Evolutionary conservation across 1,140 invertebrate species (phyloP), one percentile per base, ranked within the genome.

Genomic region (Drosophila carrolli): DNA sequence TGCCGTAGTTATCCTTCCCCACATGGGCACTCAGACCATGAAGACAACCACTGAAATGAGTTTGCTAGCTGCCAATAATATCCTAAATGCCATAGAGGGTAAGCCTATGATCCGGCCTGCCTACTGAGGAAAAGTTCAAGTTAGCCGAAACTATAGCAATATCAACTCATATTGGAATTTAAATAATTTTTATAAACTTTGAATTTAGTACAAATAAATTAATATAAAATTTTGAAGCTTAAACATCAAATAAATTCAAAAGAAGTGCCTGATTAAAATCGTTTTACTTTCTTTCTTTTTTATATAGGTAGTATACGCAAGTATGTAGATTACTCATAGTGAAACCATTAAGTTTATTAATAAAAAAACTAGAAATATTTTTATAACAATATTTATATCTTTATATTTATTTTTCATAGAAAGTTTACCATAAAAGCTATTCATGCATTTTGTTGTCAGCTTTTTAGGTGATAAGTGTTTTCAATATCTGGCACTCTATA

Each of bases 1-100:
- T 56, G 81, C 75, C 47, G 0, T 91, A 97, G 96, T 96, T 61
- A 92, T 98, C 6, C 73, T 97, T 3, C 98, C 98, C 1, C 98
- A 98, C 92, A 93, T 98, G 84, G 97, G 97, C 19, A 97, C 96
- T 86, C 97, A 97, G 19, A 97, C 97, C 0, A 78, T 94, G 10
- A 94, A 95, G 60, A 97, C 97, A 0, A 94, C 97, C 60, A 94
- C 94, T 48, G 94, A 94, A 27, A 98, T 98, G 98, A 95, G 96
- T 4, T 91, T 93, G 14, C 86, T 97, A 46, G 95, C 97, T 7
- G 96, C 96, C 0, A 93, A 95, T 70, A 98, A 98, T 91, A 95
- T 98, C 55, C 77, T 98, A 9, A 95, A 96, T 85, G 96, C 93
- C 3, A 93, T 98, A 2, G 94, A 95, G 37, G 95, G 94, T n/a